Percentiles rank a stretch among this genome's conserved stretches.
Conservation (phyloP, 2,113 vertebrate species). For the Python bivittatus region DNA sequence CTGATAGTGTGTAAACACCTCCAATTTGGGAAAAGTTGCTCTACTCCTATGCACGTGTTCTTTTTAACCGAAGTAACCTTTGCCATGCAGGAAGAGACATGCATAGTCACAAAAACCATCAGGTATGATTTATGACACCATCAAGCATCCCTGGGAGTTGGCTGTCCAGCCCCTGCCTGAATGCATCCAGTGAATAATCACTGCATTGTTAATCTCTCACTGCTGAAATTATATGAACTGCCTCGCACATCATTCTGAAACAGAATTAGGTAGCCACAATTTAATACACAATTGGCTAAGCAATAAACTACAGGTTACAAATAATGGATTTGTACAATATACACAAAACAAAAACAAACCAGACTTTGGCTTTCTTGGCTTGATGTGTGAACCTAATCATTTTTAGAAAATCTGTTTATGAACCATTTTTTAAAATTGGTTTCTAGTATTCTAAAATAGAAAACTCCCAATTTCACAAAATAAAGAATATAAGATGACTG, state of each 20-base stretch:
- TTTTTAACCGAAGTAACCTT: not conserved
- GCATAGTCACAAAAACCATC: not conserved
- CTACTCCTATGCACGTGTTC: not conserved
- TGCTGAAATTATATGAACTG: not conserved
- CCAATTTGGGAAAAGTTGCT: not conserved
- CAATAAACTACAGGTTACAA: not conserved
- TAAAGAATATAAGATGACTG: not conserved
- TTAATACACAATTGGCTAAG: not conserved
- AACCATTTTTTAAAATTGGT: not conserved
- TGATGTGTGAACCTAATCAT: not conserved
- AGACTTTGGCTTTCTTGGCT: not conserved
- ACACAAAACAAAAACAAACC: not conserved
- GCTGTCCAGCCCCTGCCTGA: not conserved
- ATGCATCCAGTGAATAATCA: not conserved
- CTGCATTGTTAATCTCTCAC: too few species aligned
- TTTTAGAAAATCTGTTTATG: not conserved
- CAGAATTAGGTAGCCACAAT: not conserved
- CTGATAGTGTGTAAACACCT: not conserved
- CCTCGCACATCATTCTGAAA: not conserved
- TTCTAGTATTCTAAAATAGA: not conserved
- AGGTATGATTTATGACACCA: not conserved
- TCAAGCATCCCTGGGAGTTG: not conserved
- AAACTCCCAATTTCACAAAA: not conserved
- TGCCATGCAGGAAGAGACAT: not conserved
- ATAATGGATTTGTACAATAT: not conserved